Conservation (phyloP, 2,797 vertebrate species). For the Coregonus sp. region DNA sequence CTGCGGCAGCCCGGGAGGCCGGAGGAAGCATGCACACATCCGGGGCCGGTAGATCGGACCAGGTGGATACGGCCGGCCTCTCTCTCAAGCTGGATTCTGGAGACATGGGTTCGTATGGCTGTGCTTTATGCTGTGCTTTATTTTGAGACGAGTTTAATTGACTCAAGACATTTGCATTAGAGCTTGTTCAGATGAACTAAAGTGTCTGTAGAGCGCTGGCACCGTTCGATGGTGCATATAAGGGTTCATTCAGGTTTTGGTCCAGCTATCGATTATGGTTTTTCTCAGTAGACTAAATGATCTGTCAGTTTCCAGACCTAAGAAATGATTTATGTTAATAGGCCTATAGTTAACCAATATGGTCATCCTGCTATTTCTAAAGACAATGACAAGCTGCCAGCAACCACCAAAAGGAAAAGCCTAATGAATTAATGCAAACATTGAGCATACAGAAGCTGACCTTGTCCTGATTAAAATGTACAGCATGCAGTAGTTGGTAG, state of each 20-base stretch:
- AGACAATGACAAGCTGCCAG: neutral
- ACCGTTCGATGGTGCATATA: neutral
- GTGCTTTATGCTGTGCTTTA: neutral
- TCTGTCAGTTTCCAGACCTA: neutral
- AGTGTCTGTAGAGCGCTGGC: neutral
- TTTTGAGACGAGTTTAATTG: neutral
- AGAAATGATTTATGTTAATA: neutral
- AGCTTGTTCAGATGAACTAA: neutral
- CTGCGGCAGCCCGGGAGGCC: conserved; percentile 69
- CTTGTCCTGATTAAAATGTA: neutral
- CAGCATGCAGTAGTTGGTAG: neutral
- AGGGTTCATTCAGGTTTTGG: neutral
- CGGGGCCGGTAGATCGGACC: conserved; percentile 64
- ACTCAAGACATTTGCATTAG: neutral
- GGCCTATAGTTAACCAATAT: neutral
- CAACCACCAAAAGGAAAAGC: neutral
- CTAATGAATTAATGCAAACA: neutral
- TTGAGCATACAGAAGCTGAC: neutral
- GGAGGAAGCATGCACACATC: conserved; percentile 56
- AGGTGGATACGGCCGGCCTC: conserved; percentile 56
- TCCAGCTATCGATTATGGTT: neutral
- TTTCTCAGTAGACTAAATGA: neutral
- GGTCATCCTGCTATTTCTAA: neutral
- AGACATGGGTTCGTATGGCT: conserved; percentile 64
- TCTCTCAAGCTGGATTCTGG: conserved; percentile 67